A percentile compares a stretch with the other conserved stretches of the same genome.
These are phyloP conservation scores for Muntiacus muntjak DNA, from an alignment of 2,113 vertebrate genomes.

Conservation along the genomic window DNA sequence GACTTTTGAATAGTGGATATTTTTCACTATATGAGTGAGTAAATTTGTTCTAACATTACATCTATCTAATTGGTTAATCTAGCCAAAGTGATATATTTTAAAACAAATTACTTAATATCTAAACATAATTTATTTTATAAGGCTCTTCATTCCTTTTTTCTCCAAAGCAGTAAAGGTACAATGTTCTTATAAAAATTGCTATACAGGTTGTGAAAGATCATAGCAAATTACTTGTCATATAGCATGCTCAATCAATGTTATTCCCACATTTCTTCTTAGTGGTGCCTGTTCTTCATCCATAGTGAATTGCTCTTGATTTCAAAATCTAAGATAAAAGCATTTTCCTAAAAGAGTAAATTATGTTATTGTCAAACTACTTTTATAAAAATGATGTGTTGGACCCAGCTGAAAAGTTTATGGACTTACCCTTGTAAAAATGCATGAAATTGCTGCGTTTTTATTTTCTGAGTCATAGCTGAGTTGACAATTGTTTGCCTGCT, in stretches of 20 bases:
- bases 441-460: neutral
- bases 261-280: neutral
- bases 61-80: neutral
- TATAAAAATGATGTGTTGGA: neutral
- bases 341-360: neutral
- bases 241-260: neutral
- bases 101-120: neutral
- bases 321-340: neutral
- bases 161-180: neutral
- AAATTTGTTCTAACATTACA: neutral
- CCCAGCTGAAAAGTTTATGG: neutral
- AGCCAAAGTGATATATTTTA: neutral
- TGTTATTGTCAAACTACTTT: neutral
- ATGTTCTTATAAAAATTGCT: neutral
- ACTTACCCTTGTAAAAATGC: neutral
- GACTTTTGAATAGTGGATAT: neutral
- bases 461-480: neutral
- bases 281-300: neutral
- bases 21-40: neutral
- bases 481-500: neutral
- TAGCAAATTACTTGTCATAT: neutral
- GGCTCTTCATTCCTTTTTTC: neutral
- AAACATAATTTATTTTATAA: neutral
- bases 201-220: neutral
- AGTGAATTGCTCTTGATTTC: neutral